phyloP scores from a whole-genome alignment of 2,113 vertebrate genomes.

The Leptosomus discolor region DNA sequence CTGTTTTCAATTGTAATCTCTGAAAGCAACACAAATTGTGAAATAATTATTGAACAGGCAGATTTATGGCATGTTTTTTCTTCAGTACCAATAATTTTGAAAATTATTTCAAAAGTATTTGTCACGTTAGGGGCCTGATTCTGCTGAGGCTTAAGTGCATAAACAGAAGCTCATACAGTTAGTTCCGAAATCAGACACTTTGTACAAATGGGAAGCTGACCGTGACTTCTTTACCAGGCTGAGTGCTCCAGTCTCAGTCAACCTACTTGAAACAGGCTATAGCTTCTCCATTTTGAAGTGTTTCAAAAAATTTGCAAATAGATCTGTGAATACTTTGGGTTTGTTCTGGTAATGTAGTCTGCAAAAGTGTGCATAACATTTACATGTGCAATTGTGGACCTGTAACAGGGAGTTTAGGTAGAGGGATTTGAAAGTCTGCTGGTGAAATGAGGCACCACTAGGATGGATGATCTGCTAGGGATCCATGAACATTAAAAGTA shows the following conservation, averaged over 20 bases:
- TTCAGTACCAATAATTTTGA: not conserved
- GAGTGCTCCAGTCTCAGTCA: not conserved
- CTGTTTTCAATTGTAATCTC: not conserved
- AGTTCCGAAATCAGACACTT: not conserved
- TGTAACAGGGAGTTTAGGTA: not conserved
- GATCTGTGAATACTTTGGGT: not conserved
- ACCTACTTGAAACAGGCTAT: not conserved
- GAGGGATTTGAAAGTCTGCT: not conserved
- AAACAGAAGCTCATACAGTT: not conserved
- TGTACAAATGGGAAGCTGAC: not conserved
- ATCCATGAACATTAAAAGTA: not conserved
- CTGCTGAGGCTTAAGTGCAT: not conserved
- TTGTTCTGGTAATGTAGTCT: not conserved
- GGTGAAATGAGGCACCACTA: not conserved
- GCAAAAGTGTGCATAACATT: no score
- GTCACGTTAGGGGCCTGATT: not conserved
- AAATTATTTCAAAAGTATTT: not conserved
- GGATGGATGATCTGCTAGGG: not conserved
- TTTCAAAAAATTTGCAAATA: not conserved
- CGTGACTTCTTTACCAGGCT: not conserved
- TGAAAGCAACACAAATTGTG: not conserved
- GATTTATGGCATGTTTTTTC: not conserved
- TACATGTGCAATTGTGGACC: not conserved
- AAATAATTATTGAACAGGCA: not conserved
- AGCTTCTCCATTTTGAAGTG: not conserved